phyloP scores from a whole-genome alignment of 2,797 vertebrate genomes.

The Cygnus olor region DNA sequence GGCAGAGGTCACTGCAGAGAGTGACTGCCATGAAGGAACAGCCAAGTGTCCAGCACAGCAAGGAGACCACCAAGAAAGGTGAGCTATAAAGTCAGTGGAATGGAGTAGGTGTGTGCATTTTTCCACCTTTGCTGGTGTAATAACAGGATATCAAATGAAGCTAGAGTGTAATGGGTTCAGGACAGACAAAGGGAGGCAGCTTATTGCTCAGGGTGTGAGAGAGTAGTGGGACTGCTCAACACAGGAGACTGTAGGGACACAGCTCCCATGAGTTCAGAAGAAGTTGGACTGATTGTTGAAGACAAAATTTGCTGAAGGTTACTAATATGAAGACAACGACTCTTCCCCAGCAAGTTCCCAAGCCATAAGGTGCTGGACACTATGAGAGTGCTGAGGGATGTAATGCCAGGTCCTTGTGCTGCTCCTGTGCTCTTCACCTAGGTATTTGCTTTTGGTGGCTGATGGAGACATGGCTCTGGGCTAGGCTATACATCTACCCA shows the following conservation, averaged over 20 bases:
- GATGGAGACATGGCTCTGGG: not conserved
- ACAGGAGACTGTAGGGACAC: not conserved
- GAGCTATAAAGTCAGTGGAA: not conserved
- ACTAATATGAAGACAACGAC: not conserved
- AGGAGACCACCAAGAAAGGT: rapidly evolving
- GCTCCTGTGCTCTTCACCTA: not conserved
- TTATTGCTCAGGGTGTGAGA: not conserved
- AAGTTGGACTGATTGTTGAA: not conserved
- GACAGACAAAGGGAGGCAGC: not conserved
- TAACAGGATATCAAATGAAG: not conserved
- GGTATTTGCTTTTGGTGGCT: not conserved
- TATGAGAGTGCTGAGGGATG: not conserved
- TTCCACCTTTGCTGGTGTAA: not conserved
- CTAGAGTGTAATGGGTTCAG: not conserved
- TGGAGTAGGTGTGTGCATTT: not conserved
- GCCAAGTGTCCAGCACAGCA: rapidly evolving
- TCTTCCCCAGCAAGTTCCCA: not conserved
- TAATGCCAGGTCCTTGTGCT: not conserved
- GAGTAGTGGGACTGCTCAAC: not conserved
- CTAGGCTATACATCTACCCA: not conserved
- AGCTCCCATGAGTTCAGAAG: not conserved
- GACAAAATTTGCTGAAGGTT: not conserved
- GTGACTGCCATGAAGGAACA: not conserved
- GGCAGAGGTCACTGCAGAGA: not conserved
- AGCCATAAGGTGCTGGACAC: not conserved